phyloP scores from a whole-genome alignment of 2,888 invertebrate genomes.

The Helleia helle region DNA sequence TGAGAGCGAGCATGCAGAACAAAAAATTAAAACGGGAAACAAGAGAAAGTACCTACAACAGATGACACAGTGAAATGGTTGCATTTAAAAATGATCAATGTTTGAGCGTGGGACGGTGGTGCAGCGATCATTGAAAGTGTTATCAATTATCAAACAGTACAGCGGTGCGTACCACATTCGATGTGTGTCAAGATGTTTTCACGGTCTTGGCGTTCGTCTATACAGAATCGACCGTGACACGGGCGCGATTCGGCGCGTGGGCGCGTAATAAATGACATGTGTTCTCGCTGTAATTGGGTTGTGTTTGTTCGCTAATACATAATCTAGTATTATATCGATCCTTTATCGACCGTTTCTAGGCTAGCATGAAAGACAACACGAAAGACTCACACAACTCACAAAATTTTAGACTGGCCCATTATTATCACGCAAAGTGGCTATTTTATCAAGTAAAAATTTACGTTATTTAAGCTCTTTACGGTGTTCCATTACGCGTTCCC shows the following conservation, averaged over 20 bases:
- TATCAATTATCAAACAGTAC: constrained; percentile 53
- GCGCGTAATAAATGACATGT: constrained; percentile 27
- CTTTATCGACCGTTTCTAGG: too few species aligned
- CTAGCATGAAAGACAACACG: too few species aligned
- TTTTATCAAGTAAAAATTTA: too few species aligned
- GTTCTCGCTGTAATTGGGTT: constrained; percentile 20
- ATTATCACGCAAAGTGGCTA: too few species aligned
- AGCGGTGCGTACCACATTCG: constrained; percentile 39
- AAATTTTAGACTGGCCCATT: too few species aligned
- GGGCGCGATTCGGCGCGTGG: constrained; percentile 32
- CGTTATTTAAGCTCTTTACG: too few species aligned
- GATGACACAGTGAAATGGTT: constrained; percentile 46
- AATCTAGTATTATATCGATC: background rate
- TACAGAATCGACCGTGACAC: constrained; percentile 50
- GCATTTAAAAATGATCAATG: constrained; percentile 51
- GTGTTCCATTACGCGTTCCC: too few species aligned
- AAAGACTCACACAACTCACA: too few species aligned
- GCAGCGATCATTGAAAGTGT: constrained; percentile 67
- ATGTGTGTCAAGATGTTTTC: constrained; percentile 65
- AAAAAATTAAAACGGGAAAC: constrained; percentile 39
- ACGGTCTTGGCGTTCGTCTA: constrained; percentile 51
- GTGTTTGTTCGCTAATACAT: background rate
- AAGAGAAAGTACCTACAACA: constrained; percentile 61
- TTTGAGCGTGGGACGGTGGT: constrained; percentile 42
- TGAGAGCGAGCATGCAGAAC: constrained; percentile 32